phyloP scores from a whole-genome alignment of 2,888 invertebrate species.

The Ennomos fuscantarius region DNA sequence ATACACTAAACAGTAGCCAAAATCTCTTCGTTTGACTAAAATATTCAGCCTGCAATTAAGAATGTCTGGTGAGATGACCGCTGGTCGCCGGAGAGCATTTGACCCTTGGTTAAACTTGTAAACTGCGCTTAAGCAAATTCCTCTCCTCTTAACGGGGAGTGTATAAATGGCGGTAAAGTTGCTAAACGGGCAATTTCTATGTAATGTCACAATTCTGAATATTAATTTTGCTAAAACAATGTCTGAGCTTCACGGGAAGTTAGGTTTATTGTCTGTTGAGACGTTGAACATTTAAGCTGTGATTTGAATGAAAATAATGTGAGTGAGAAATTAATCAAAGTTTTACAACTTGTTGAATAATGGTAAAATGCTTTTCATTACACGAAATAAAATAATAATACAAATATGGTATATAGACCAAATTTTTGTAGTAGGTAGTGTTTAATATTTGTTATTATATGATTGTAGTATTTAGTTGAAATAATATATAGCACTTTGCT shows the following conservation, averaged over 20 bases:
- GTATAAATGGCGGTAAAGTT: slow-evolving; percentile 48
- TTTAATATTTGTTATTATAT: too few relatives aligned
- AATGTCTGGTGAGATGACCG: slow-evolving; percentile 58
- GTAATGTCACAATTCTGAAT: slow-evolving; percentile 57
- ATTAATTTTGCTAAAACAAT: slow-evolving; percentile 60
- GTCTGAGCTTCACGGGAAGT: slow-evolving; percentile 44
- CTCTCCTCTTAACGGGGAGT: slow-evolving; percentile 41
- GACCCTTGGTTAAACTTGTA: slow-evolving; percentile 66
- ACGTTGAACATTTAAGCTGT: slow-evolving; percentile 1
- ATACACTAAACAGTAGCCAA: slow-evolving; percentile 9
- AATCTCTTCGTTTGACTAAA: slow-evolving; percentile 54
- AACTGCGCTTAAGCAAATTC: slow-evolving; percentile 72
- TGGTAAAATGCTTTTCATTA: too few relatives aligned
- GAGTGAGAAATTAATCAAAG: too few relatives aligned
- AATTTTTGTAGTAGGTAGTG: too few relatives aligned
- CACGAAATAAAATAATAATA: too few relatives aligned
- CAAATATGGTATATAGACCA: too few relatives aligned
- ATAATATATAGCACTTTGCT: too few relatives aligned
- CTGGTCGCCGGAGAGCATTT: slow-evolving; percentile 55
- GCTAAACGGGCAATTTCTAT: slow-evolving; percentile 61
- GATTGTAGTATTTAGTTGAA: too few relatives aligned
- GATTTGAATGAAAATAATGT: slow-evolving; percentile 2
- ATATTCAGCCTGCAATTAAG: slow-evolving; percentile 69
- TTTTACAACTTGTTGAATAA: too few relatives aligned
- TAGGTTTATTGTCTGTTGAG: slow-evolving; percentile 29